Conservation (phyloP, 2,888 invertebrate genomes). For the Yponomeuta cagnagella region DNA sequence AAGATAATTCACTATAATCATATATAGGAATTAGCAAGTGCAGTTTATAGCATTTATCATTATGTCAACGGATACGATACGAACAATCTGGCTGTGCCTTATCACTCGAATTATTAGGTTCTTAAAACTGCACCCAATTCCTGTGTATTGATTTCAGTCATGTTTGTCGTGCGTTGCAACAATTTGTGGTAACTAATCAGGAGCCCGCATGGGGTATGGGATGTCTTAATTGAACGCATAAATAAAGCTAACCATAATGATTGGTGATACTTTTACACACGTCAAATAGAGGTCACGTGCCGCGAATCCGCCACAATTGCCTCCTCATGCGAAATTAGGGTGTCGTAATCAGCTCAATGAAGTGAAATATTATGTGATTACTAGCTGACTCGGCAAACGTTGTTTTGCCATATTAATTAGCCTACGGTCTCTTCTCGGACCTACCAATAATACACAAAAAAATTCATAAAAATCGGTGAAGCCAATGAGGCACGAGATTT, state of each 20-base stretch:
- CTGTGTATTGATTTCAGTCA: background rate
- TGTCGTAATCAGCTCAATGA: slow-evolving; percentile 45
- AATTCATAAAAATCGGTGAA: too few relatives aligned
- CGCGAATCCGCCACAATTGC: slow-evolving; percentile 63
- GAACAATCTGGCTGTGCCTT: slow-evolving; percentile 50
- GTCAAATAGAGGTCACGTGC: slow-evolving; percentile 70
- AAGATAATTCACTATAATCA: background rate
- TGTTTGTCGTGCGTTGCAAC: slow-evolving; percentile 1
- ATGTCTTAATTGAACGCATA: slow-evolving; percentile 64
- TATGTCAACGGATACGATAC: slow-evolving; percentile 51
- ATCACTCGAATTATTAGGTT: slow-evolving; percentile 29
- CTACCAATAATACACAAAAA: too few relatives aligned
- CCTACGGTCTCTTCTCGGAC: too few relatives aligned
- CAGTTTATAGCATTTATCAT: slow-evolving; percentile 35
- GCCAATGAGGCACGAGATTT: too few relatives aligned
- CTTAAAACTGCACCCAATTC: background rate
- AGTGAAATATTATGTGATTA: slow-evolving; percentile 63
- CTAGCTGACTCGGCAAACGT: background rate
- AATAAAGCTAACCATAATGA: slow-evolving; percentile 56
- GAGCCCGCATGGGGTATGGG: slow-evolving; percentile 59
- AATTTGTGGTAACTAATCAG: slow-evolving; percentile 27
- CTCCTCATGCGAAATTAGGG: slow-evolving; percentile 45
- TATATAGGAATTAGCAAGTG: background rate
- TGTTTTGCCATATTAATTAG: too few relatives aligned
- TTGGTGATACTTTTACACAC: slow-evolving; percentile 53